Percentiles rank a stretch among this genome's conserved stretches.
These are phyloP conservation scores for Ochropacha duplaris DNA, from an alignment of 2,888 invertebrate genomes.

Conservation along the genomic window DNA sequence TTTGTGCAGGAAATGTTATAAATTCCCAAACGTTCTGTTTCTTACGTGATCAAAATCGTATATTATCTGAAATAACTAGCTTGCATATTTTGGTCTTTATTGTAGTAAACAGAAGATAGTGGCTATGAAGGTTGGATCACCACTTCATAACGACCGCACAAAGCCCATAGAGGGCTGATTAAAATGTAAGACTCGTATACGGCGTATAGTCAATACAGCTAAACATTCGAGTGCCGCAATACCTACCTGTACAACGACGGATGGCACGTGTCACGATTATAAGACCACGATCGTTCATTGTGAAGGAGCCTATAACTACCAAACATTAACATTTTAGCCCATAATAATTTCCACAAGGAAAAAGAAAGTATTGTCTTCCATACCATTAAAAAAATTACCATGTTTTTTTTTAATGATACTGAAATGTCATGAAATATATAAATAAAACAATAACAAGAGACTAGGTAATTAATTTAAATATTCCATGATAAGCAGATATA, in stretches of 20 bases:
- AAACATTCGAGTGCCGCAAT: conserved; percentile 33
- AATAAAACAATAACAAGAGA: background rate
- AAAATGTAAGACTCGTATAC: conserved; percentile 59
- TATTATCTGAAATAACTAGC: background rate
- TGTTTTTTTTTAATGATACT: too few relatives aligned
- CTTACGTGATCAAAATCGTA: background rate
- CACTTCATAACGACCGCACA: conserved; percentile 35
- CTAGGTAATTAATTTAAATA: background rate
- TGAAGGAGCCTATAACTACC: conserved; percentile 12
- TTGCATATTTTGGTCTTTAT: background rate
- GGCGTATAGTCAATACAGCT: conserved; percentile 47
- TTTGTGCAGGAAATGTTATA: background rate
- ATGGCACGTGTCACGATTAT: conserved; percentile 58
- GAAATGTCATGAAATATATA: too few relatives aligned
- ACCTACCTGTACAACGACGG: conserved; percentile 35
- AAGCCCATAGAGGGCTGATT: conserved; percentile 57
- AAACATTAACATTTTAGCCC: too few relatives aligned
- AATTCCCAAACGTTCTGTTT: background rate
- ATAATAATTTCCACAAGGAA: conserved; percentile 13
- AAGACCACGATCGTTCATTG: conserved; percentile 28
- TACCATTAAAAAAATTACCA: too few relatives aligned
- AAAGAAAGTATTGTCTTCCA: background rate
- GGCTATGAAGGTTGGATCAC: conserved; percentile 24
- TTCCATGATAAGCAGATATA: background rate
- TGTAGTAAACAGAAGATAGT: conserved; percentile 10